Evolutionary conservation across 1,140 invertebrate species (phyloP).

Genomic region (Armadillidium nasatum): DNA sequence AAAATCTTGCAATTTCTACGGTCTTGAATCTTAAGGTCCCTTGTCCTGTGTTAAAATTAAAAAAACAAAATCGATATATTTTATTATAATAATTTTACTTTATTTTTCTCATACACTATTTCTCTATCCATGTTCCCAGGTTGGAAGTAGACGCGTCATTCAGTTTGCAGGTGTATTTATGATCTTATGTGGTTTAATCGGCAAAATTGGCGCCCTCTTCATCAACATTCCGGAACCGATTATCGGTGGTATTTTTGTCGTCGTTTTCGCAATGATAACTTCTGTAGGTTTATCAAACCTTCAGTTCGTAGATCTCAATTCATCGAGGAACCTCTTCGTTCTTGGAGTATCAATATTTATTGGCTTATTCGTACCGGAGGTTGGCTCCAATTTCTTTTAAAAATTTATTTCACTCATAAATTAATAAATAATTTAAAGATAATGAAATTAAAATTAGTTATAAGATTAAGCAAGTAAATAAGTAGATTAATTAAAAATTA

Average conservation of each 20-base stretch:
- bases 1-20: no score
- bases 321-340: conserved; percentile 55
- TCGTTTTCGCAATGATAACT: conserved; percentile 80
- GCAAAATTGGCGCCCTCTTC: conserved; percentile 47
- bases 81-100: no score
- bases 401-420: no score
- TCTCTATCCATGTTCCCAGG: conserved; percentile 51
- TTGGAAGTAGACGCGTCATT: conserved; percentile 76
- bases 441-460: no score
- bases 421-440: no score
- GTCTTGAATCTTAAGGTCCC: no score
- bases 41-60: no score
- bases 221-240: conserved; percentile 83
- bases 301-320: conserved; percentile 75
- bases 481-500: no score
- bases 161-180: conserved; percentile 72
- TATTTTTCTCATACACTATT: no score
- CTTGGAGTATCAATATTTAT: conserved; percentile 19
- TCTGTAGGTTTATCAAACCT: conserved; percentile 69
- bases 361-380: conserved; percentile 10
- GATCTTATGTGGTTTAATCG: conserved; percentile 62
- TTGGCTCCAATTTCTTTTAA: neutral
- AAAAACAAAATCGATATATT: no score
- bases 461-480: no score
- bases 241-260: conserved; percentile 77